phyloP scores from a whole-genome alignment of 2,113 vertebrate species.

The Genyomyrus donnyi region DNA sequence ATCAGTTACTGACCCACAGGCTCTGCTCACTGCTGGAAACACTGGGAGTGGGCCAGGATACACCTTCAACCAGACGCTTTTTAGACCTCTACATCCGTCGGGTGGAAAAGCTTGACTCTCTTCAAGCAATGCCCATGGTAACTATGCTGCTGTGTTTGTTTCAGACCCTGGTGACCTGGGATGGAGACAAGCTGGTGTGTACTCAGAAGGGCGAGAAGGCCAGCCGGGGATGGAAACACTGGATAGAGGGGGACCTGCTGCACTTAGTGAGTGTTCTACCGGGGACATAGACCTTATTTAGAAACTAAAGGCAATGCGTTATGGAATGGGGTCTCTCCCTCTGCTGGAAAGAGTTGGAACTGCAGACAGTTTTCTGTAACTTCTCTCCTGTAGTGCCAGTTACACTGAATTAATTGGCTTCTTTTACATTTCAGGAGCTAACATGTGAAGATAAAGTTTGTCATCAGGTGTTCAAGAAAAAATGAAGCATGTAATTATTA shows the following conservation, averaged over 20 bases:
- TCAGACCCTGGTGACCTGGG: constrained; percentile 80
- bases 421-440: constrained; percentile 67
- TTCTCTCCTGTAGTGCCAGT: neutral
- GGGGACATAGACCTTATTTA: neutral
- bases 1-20: neutral
- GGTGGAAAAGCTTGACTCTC: neutral
- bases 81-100: neutral
- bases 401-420: neutral
- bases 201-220: constrained; percentile 90
- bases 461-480: constrained; percentile 80
- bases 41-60: neutral
- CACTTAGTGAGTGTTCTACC: constrained; percentile 68
- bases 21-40: neutral
- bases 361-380: neutral
- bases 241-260: constrained; percentile 84
- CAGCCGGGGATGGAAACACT: constrained; percentile 89
- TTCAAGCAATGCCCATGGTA: neutral
- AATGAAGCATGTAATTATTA: constrained; percentile 38
- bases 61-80: neutral
- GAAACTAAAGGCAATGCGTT: neutral
- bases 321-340: neutral
- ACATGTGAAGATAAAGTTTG: constrained; percentile 78
- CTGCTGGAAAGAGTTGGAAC: neutral
- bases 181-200: constrained; percentile 79
- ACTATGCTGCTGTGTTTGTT: neutral